These are phyloP conservation scores for Punctoribates punctum DNA, from an alignment of 2,888 invertebrate species.

Conservation along the genomic window DNA sequence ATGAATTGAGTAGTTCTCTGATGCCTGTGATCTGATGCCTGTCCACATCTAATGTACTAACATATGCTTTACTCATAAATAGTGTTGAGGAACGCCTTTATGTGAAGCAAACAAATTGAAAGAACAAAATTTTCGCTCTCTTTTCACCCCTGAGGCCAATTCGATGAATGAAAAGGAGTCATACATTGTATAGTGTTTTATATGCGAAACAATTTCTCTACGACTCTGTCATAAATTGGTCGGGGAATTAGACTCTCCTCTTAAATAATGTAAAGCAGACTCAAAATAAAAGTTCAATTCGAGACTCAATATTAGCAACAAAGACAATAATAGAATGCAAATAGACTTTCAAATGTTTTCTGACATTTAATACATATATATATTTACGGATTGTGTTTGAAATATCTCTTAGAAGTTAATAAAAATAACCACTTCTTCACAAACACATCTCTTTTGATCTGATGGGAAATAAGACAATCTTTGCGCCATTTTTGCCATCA, in stretches of 20 bases:
- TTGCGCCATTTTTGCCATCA: not conserved
- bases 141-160: slow-evolving; percentile 30
- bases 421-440: too few species aligned
- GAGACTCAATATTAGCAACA: not conserved
- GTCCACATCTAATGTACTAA: not conserved
- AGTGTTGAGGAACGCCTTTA: slow-evolving; percentile 10
- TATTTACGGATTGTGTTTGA: not conserved
- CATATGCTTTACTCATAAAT: slow-evolving; percentile 1
- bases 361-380: slow-evolving; percentile 17
- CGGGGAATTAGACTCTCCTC: slow-evolving; percentile 1
- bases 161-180: slow-evolving; percentile 15
- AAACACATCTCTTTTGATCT: too few species aligned
- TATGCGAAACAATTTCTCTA: slow-evolving; percentile 23
- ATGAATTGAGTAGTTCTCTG: slow-evolving; percentile 6
- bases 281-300: slow-evolving; percentile 8
- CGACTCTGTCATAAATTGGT: slow-evolving; percentile 16
- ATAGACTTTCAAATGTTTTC: slow-evolving; percentile 21
- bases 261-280: not conserved
- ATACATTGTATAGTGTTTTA: slow-evolving; percentile 28
- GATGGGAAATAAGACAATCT: too few species aligned
- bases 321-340: slow-evolving; percentile 21
- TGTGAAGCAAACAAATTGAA: slow-evolving; percentile 34
- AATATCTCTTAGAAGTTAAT: not conserved
- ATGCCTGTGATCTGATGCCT: not conserved
- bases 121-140: slow-evolving; percentile 24